phyloP scores from a whole-genome alignment of 2,113 vertebrate species.

The Danio rerio region DNA sequence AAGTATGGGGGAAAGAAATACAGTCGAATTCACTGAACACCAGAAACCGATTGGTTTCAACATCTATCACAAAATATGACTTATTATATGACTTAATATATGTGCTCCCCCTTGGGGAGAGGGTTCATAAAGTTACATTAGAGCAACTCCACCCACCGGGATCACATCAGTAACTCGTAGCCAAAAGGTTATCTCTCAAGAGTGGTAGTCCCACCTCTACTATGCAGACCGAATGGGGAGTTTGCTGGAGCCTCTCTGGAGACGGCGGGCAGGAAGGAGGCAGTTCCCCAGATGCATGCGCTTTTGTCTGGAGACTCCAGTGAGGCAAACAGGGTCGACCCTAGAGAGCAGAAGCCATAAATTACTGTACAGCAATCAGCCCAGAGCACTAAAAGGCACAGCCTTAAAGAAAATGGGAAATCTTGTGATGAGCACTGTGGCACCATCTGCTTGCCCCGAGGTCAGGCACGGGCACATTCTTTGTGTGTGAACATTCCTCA shows the following conservation, averaged over 20 bases:
- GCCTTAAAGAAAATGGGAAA: background rate
- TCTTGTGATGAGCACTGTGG: background rate
- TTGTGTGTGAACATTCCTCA: conserved; percentile 46
- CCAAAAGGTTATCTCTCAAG: background rate
- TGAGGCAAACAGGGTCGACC: background rate
- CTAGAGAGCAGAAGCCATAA: conserved; percentile 17
- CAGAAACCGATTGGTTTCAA: background rate
- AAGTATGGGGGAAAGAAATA: too few relatives aligned
- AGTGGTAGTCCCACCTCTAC: background rate
- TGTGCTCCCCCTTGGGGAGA: background rate
- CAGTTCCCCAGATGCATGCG: background rate
- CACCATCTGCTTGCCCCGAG: conserved; percentile 38
- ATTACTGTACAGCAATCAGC: conserved; percentile 29
- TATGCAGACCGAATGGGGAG: background rate
- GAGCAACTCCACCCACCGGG: background rate
- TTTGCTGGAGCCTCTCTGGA: conserved; percentile 27
- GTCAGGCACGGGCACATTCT: conserved; percentile 23
- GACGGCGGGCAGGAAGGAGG: background rate
- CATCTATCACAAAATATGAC: background rate
- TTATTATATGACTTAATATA: background rate
- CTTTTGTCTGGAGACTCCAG: conserved; percentile 31
- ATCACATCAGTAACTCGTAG: background rate
- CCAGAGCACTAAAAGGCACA: conserved; percentile 3
- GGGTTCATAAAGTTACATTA: background rate
- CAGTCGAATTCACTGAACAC: too few relatives aligned